Percentiles rank a stretch among this genome's conserved stretches.
Evolutionary conservation across 1,140 invertebrate species (phyloP).

Genomic region (Drosophila baimaii): DNA sequence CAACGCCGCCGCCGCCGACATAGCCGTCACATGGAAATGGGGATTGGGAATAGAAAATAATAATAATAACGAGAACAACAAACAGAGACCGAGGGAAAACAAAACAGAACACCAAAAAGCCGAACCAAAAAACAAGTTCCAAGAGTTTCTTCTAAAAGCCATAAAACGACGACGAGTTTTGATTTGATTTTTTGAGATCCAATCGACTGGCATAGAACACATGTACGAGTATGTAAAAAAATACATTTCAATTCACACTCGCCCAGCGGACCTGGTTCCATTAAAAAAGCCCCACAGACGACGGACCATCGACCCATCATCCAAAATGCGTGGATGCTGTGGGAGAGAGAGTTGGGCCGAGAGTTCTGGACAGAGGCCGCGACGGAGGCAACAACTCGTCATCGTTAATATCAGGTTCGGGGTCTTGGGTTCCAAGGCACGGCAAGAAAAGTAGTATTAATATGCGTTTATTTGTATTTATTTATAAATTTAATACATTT

Average conservation of each 20-base stretch:
- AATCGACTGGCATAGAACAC: slow-evolving; percentile 64
- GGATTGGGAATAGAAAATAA: slow-evolving; percentile 65
- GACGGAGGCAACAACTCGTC: slow-evolving; percentile 58
- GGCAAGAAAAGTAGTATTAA: not conserved
- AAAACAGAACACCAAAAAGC: slow-evolving; percentile 48
- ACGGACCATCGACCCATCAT: slow-evolving; percentile 43
- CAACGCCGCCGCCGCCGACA: slow-evolving; percentile 55
- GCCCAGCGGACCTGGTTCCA: slow-evolving; percentile 24
- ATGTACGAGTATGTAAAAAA: slow-evolving; percentile 67
- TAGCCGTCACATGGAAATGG: slow-evolving; percentile 57
- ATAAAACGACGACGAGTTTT: slow-evolving; percentile 79
- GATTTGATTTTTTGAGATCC: slow-evolving; percentile 73
- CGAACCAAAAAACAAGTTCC: slow-evolving; percentile 49
- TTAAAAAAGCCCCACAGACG: slow-evolving; percentile 47
- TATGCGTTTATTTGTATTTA: too few relatives aligned
- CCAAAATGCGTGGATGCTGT: slow-evolving; percentile 58
- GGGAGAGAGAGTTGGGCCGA: slow-evolving; percentile 33
- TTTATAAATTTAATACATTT: too few relatives aligned
- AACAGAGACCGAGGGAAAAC: slow-evolving; percentile 73
- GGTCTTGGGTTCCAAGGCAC: slow-evolving; percentile 46
- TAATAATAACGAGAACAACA: slow-evolving; percentile 80
- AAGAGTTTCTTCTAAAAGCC: slow-evolving; percentile 75
- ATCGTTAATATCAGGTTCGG: slow-evolving; percentile 74
- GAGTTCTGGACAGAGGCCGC: slow-evolving; percentile 38
- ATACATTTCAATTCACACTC: slow-evolving; percentile 79